phyloP scores from a whole-genome alignment of 2,888 invertebrate genomes.

The Julus scandinavius region DNA sequence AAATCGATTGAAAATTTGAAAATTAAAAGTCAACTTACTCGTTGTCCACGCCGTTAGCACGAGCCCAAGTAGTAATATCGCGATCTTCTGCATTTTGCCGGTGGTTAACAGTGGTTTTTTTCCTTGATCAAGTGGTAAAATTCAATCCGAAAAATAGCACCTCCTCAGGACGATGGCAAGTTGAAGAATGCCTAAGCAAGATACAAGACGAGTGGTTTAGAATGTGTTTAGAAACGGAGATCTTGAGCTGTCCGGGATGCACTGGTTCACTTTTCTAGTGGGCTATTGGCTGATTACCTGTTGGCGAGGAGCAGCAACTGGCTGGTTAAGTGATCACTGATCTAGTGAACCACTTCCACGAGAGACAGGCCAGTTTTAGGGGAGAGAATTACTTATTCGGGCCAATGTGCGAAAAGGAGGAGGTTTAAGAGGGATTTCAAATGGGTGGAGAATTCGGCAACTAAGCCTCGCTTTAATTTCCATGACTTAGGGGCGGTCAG shows the following conservation, averaged over 20 bases:
- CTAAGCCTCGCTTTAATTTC: conserved; percentile 23
- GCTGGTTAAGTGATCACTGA: conserved; percentile 50
- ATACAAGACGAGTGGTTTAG: conserved; percentile 4
- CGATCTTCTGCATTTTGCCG: conserved; percentile 34
- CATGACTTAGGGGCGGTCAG: conserved; percentile 11
- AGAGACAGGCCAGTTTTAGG: conserved; percentile 46
- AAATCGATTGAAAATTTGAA: no score
- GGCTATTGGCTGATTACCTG: conserved; percentile 29
- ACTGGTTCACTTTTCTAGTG: conserved; percentile 15
- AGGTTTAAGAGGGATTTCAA: background rate
- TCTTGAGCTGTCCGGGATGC: conserved; percentile 19
- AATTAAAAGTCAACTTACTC: conserved; percentile 6
- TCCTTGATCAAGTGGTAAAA: background rate
- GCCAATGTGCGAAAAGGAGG: conserved; percentile 51
- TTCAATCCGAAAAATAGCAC: conserved; percentile 37
- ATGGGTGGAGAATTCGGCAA: background rate
- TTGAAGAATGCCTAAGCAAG: background rate
- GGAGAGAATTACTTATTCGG: conserved; percentile 39
- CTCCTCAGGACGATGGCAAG: conserved; percentile 1
- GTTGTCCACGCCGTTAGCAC: conserved; percentile 24
- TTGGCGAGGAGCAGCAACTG: conserved; percentile 45
- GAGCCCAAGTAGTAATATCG: conserved; percentile 40
- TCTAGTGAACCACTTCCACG: conserved; percentile 44
- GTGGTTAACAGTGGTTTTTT: background rate
- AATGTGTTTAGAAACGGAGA: background rate